Evolutionary conservation across 2,113 vertebrate genomes (phyloP), one percentile per base, ranked within the genome.

Genomic region (Blennius ocellaris): DNA sequence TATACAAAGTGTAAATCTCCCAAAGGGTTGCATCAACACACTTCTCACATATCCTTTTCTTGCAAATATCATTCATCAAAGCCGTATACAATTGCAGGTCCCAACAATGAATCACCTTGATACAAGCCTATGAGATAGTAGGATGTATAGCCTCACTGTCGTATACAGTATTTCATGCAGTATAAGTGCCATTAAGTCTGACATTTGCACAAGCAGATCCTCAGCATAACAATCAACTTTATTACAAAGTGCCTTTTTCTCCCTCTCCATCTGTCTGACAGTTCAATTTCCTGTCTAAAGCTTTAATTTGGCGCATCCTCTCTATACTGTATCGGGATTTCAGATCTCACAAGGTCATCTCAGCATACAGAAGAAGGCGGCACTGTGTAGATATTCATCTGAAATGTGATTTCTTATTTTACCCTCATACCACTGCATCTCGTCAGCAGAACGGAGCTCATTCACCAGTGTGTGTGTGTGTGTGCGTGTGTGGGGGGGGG

Each of bases 241-340:
- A 53, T 71, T 63, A 80, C 64, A 72, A 67, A 69, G 41, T 15
- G 41, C n/a, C 47, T 53, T 69, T 80, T 78, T 68, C 80, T 73
- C 52, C 61, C 12, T 59, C 69, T 76, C 80, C 73, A 75, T 87
- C 80, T 68, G 80, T 78, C 62, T 84, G 85, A 90, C 87, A 91
- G 85, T 87, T 89, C 86, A 83, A 87, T 89, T 79, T 91, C 85
- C 85, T 81, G 69, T 76, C 72, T 79, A 72, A 80, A 79, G 85
- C 86, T 83, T 90, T 84, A 81, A 89, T 88, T 86, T 84, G 79
- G 66, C 58, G 72, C 81, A 76, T 81, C 77, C 78, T 74, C 75
- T 49, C 48, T 57, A 9, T 21, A 38, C 48, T 43, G 30, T 90
- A 86, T 92, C 82, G 54, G 54, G 61, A 64, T 68, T 90, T 79